These are phyloP conservation scores for Oryzias dopingdopingensis DNA, from an alignment of 2,797 vertebrate genomes.

Conservation along the genomic window DNA sequence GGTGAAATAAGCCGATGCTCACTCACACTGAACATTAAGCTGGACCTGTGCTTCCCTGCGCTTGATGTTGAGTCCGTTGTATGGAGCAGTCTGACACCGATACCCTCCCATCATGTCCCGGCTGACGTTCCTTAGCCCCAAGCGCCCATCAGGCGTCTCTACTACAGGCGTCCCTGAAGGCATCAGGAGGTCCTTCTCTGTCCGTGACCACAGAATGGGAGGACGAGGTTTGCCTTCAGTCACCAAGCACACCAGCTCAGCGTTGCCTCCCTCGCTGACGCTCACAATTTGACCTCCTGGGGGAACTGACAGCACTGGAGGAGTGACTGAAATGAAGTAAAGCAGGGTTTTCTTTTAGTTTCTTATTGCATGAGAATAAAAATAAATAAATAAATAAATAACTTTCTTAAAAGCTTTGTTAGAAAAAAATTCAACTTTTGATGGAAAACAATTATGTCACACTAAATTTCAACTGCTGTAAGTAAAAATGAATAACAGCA, in stretches of 20 bases:
- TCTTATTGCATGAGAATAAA: not conserved
- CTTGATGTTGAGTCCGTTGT: conserved; percentile 97
- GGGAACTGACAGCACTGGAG: conserved; percentile 87
- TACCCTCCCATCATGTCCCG: conserved; percentile 90
- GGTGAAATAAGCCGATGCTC: conserved; percentile 2
- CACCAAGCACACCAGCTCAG: conserved; percentile 88
- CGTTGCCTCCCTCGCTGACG: conserved; percentile 84
- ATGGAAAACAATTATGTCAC: not conserved
- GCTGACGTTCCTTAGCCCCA: conserved; percentile 84
- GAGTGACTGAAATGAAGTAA: conserved; percentile 78
- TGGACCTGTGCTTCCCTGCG: conserved; percentile 88
- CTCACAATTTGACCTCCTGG: conserved; percentile 83
- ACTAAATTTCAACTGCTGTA: no score
- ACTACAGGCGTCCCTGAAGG: conserved; percentile 77
- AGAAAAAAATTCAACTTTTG: not conserved
- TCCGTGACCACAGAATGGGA: conserved; percentile 90
- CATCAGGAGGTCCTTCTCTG: conserved; percentile 89
- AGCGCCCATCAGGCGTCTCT: conserved; percentile 87
- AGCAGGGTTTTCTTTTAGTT: not conserved
- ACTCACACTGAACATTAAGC: conserved; percentile 96
- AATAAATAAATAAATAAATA: not conserved
- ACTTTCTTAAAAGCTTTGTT: not conserved
- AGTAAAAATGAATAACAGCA: no score
- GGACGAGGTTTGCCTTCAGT: conserved; percentile 91
- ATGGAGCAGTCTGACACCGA: conserved; percentile 93